phyloP scores from a whole-genome alignment of 2,888 invertebrate species.

The Nomada hirtipes region DNA sequence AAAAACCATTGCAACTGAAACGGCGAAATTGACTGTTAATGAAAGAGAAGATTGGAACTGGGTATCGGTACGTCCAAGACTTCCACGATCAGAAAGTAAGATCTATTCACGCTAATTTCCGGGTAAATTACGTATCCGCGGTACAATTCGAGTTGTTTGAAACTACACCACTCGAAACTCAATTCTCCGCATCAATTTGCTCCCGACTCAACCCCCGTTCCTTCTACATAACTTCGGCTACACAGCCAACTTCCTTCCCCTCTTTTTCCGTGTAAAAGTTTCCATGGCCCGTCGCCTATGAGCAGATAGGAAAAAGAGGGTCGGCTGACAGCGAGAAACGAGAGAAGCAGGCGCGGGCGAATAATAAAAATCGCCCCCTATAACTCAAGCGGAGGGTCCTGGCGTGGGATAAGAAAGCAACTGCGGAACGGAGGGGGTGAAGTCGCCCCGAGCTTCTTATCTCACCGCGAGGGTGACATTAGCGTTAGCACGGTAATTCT shows the following conservation, averaged over 20 bases:
- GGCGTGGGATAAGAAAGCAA: conserved; percentile 65
- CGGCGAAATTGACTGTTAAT: neutral
- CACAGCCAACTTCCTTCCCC: conserved; percentile 31
- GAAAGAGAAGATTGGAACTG: neutral
- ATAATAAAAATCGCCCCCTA: conserved; percentile 84
- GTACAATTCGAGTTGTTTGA: neutral
- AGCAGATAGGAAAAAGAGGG: conserved; percentile 80
- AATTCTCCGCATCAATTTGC: conserved; percentile 43
- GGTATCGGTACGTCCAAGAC: too few relatives aligned
- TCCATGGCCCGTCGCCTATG: conserved; percentile 76
- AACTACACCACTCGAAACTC: conserved; percentile 13
- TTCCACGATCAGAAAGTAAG: too few relatives aligned
- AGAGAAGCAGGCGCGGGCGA: conserved; percentile 73
- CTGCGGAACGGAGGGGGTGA: conserved; percentile 13
- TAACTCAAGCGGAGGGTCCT: conserved; percentile 81
- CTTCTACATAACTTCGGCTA: conserved; percentile 13
- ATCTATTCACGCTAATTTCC: too few relatives aligned
- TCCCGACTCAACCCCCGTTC: neutral
- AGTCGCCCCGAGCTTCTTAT: conserved; percentile 80
- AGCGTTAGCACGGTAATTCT: conserved; percentile 82
- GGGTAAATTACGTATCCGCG: too few relatives aligned
- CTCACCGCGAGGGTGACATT: conserved; percentile 82
- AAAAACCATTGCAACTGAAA: neutral
- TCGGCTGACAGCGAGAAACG: conserved; percentile 55
- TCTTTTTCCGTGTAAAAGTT: conserved; percentile 75